Conservation (phyloP, 2,888 invertebrate genomes). For the Himalopsyche tibetana region DNA sequence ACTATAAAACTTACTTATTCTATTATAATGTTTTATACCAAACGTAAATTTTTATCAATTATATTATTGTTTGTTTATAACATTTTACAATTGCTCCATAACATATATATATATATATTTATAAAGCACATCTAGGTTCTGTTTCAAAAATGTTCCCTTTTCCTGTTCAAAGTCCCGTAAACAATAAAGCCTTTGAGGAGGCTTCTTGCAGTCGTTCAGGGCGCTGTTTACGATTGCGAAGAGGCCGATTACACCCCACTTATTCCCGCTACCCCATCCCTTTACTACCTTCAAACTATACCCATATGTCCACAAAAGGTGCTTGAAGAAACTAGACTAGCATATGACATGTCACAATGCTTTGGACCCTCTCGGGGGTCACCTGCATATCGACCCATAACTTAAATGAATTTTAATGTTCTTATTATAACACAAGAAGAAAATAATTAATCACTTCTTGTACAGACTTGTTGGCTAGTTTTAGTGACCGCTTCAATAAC, state of each 20-base stretch:
- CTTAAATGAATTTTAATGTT: too few species aligned
- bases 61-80: too few species aligned
- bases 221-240: constrained; percentile 62
- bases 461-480: too few species aligned
- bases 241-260: constrained; percentile 63
- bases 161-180: constrained; percentile 30
- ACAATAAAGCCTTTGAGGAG: constrained; percentile 23
- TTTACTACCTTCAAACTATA: constrained; percentile 17
- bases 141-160: constrained; percentile 8
- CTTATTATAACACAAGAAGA: too few species aligned
- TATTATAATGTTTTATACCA: too few species aligned
- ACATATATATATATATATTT: too few species aligned
- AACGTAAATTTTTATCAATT: too few species aligned
- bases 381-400: not conserved
- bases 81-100: too few species aligned
- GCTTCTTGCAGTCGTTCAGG: constrained; percentile 58
- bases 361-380: not conserved
- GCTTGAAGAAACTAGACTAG: not conserved
- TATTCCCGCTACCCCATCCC: constrained; percentile 54
- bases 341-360: not conserved
- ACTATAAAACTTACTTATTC: too few species aligned
- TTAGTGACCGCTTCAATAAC: too few species aligned
- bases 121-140: not conserved
- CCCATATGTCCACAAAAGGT: constrained; percentile 20
- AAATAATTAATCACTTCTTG: too few species aligned